These are phyloP conservation scores for Macrobrachium nipponense DNA, from an alignment of 1,140 invertebrate genomes.

Conservation along the genomic window DNA sequence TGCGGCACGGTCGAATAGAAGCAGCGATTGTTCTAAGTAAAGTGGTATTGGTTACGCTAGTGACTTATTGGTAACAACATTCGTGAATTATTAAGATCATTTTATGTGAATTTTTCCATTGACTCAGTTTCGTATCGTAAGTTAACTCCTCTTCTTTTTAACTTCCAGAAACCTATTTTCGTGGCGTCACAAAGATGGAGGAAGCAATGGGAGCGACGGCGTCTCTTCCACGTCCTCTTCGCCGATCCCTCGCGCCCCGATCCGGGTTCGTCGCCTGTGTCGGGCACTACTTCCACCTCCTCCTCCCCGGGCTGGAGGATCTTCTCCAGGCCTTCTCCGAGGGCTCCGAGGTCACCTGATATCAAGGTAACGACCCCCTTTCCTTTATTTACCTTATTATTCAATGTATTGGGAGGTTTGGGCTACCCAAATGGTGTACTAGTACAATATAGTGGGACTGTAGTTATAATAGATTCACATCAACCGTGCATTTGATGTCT, in stretches of 20 bases:
- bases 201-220: neutral
- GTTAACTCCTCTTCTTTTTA: neutral
- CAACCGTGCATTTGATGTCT: no score
- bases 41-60: no score
- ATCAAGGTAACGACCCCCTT: constrained; percentile 13
- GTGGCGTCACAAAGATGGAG: constrained; percentile 51
- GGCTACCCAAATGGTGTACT: no score
- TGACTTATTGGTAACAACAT: no score
- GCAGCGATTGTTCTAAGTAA: no score
- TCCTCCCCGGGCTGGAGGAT: constrained; percentile 36
- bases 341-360: constrained; percentile 26
- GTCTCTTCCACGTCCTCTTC: constrained; percentile 36
- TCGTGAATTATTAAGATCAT: no score
- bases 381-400: neutral
- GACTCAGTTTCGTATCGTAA: neutral
- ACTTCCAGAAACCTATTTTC: constrained; percentile 41
- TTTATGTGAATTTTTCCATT: no score
- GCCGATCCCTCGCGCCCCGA: constrained; percentile 30
- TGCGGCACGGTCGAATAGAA: no score
- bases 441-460: no score
- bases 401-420: no score
- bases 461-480: no score
- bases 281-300: neutral
- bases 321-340: constrained; percentile 19
- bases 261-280: constrained; percentile 39